Base-by-base conservation (phyloP, 2,113 vertebrate genomes). In the Onychorhynchus coronatus region DNA sequence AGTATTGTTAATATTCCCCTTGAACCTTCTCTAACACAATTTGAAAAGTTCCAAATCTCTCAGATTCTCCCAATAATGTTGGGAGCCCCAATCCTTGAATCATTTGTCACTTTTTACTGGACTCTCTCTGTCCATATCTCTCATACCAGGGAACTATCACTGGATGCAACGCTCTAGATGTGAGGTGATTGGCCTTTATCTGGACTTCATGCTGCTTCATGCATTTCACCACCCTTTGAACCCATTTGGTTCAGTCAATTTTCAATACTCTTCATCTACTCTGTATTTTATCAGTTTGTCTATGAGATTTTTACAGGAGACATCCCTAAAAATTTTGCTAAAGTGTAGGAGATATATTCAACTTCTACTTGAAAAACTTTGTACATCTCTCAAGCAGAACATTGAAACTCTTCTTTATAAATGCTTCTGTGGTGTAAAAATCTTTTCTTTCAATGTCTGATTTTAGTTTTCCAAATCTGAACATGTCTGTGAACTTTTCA, bases 381-480 rank as follows among this genome's bases (percentile, higher is more conserved):
- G 5, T 88, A 77, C 19, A 55, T 78, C 52, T 18, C 46, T 88
- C 50, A 75, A 86, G 63, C 6, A 90, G 86, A 89, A 65, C 33
- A 53, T n/a, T 44, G 24, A 79, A 86, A 39, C 35, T 81, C 42
- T 66, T 73, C 53, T 42, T 73, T 82, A 79, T 59, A 84, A 59
- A 59, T 53, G 41, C 28, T 82, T 76, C 78, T 67, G 33, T 88
- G 41, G 37, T 93, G 42, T 80, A 95, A 88, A 85, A 95, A 70
- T 82, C 31, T 83, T 94, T 91, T 71, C 24, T 56, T 63, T 93
- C 47, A 67, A 81, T 31, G 79, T 79, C 84, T 50, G 41, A 71
- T 88, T 96, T 89, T 94, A 91, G 61, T 93, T 87, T 94, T 87
- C 84, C 71, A 89, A 90, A 84, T 94, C 33, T 94, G 72, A 95